Base-by-base conservation (phyloP, 2,888 invertebrate genomes). In the Epistrophella euchroma region DNA sequence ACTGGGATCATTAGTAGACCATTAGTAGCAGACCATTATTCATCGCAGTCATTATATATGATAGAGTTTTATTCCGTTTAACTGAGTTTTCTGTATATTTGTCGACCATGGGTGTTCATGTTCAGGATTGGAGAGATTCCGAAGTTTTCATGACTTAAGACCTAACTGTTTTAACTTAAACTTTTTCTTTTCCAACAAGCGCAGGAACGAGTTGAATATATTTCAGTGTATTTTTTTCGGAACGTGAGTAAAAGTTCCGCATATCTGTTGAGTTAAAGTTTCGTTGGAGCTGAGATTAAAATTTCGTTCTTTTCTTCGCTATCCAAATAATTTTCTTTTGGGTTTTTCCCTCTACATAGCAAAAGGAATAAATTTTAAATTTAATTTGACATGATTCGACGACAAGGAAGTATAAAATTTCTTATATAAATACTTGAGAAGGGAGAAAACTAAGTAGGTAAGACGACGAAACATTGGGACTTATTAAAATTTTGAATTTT, bases 1-100 rank as follows among this genome's bases (percentile, higher is more conserved):
- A 62, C 70, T 70, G 55, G 47, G 70, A 83, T 78, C 83, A 83
- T 83, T 83, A 78, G 78, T 74, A 83, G 73, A 70, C 83, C 78
- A 83, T 83, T 83, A 83, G 45, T 45, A 17, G 45, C 17, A 17
- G 45, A 45, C 45, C 45, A 45, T 45, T 45, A 45, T 83, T 78
- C 83, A 83, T 83, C 13, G 78, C 70, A 78, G 78, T 74, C 78
- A 74, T 83, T 83, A 78, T 83, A 74, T 83, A 78, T 74, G 78
- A 17, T 45, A 45, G 45, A 45, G 45, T 37, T 37, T 19, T 76
- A 74, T 80, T 55, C 71, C 71, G 17, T 55, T 43, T 40, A 58
- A 45, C n/a, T 35, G 35, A 32, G 28, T 25, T 28, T 45, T 22
- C 32, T 43, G 56, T 56, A 56, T 32, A 56, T 32, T 56, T 43